Conservation (phyloP, 92 coral and sea anemone genomes). For the Virgularia gustaviana region DNA sequence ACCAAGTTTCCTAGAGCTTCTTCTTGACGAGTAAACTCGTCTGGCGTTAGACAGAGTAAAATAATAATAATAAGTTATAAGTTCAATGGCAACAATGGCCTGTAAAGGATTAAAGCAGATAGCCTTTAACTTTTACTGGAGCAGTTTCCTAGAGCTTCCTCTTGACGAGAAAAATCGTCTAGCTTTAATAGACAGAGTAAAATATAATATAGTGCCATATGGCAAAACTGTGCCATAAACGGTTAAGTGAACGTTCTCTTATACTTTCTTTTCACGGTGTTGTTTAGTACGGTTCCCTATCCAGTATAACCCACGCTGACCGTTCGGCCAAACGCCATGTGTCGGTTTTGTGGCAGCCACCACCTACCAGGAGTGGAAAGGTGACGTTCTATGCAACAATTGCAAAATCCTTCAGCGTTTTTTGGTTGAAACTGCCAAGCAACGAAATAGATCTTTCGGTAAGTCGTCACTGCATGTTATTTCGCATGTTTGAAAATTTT, state of each 20-base stretch:
- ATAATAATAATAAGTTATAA: too few species aligned
- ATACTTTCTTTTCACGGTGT: neutral
- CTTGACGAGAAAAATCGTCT: too few species aligned
- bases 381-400: constrained; percentile 23
- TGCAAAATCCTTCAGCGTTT: neutral
- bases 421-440: constrained; percentile 10
- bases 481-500: too few species aligned
- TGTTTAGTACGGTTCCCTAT: neutral
- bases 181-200: too few species aligned
- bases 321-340: neutral
- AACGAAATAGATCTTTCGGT: constrained; percentile 18
- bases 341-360: constrained; percentile 18
- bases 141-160: too few species aligned
- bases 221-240: neutral
- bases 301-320: constrained; percentile 26
- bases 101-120: too few species aligned
- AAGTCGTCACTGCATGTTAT: too few species aligned
- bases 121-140: too few species aligned
- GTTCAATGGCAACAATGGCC: too few species aligned
- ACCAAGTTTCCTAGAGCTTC: too few species aligned
- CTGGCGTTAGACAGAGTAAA: too few species aligned
- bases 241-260: neutral
- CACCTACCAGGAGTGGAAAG: neutral
- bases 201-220: neutral
- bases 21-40: too few species aligned